Conservation (phyloP, 2,888 invertebrate species). For the Blastobasis adustella region DNA sequence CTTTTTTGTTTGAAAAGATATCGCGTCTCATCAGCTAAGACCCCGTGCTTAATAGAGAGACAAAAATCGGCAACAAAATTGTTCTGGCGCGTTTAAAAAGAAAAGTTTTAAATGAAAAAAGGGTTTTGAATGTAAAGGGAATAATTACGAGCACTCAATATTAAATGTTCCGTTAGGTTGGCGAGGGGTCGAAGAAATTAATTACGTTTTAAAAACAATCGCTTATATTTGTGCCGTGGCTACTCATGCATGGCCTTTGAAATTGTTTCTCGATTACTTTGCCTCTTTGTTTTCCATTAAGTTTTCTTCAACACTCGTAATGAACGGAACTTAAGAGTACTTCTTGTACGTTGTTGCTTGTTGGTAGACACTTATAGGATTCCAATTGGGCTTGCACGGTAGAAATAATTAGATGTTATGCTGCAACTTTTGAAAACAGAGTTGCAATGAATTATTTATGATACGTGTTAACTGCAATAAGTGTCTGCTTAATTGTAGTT, state of each 20-base stretch:
- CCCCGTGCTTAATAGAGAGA: slow-evolving; percentile 23
- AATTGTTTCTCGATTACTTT: slow-evolving; percentile 72
- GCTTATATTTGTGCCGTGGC: slow-evolving; percentile 63
- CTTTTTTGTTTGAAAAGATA: not conserved
- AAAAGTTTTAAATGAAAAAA: slow-evolving; percentile 54
- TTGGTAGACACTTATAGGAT: slow-evolving; percentile 9
- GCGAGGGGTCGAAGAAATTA: slow-evolving; percentile 68
- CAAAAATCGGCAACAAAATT: slow-evolving; percentile 35
- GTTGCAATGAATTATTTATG: no score
- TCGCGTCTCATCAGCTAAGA: no score
- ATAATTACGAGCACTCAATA: slow-evolving; percentile 74
- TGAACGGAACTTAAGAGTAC: slow-evolving; percentile 19
- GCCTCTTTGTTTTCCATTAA: slow-evolving; percentile 67
- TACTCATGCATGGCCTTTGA: slow-evolving; percentile 68
- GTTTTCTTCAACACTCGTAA: slow-evolving; percentile 44
- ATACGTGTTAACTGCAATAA: no score
- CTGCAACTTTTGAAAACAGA: no score
- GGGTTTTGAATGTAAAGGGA: slow-evolving; percentile 66
- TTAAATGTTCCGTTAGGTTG: slow-evolving; percentile 70
- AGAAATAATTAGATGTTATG: slow-evolving; percentile 1
- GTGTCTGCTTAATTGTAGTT: no score
- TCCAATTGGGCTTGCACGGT: slow-evolving; percentile 4
- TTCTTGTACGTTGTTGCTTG: slow-evolving; percentile 3
- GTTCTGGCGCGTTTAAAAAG: slow-evolving; percentile 43
- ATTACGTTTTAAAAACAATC: slow-evolving; percentile 74